These are phyloP conservation scores for Heterodera schachtii DNA, from an alignment of 1,140 invertebrate species.

Conservation along the genomic window DNA sequence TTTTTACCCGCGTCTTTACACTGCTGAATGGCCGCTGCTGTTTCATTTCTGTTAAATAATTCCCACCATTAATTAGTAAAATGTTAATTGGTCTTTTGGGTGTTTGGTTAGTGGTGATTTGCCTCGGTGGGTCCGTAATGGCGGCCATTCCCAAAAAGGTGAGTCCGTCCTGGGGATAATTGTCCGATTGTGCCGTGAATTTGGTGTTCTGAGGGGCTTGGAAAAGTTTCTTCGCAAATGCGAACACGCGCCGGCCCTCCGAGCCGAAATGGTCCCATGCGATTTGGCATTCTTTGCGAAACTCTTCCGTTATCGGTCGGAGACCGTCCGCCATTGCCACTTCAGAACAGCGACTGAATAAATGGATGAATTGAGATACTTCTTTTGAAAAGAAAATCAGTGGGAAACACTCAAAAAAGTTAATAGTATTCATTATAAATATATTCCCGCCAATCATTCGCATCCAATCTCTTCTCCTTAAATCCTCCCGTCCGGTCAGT, in stretches of 20 bases:
- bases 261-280: constrained; percentile 48
- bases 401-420: neutral
- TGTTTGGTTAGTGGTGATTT: neutral
- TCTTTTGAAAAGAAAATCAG: neutral
- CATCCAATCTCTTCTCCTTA: too few species aligned
- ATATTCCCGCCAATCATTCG: too few species aligned
- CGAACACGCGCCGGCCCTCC: constrained; percentile 60
- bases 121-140: constrained; percentile 62
- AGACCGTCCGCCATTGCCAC: constrained; percentile 48
- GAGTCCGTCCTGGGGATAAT: constrained; percentile 49
- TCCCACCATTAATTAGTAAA: too few species aligned
- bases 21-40: constrained; percentile 50
- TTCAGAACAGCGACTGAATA: constrained; percentile 52
- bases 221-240: constrained; percentile 57
- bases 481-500: too few species aligned
- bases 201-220: constrained; percentile 42
- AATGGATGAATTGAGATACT: constrained; percentile 7
- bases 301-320: constrained; percentile 56
- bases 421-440: too few species aligned
- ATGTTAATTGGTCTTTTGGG: too few species aligned
- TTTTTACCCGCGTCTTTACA: constrained; percentile 44
- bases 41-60: constrained; percentile 45
- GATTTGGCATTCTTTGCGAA: constrained; percentile 56
- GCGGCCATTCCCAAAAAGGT: constrained; percentile 61
- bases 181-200: constrained; percentile 40